phyloP scores from a whole-genome alignment of 1,140 invertebrate genomes.

The Cephus cinctus region DNA sequence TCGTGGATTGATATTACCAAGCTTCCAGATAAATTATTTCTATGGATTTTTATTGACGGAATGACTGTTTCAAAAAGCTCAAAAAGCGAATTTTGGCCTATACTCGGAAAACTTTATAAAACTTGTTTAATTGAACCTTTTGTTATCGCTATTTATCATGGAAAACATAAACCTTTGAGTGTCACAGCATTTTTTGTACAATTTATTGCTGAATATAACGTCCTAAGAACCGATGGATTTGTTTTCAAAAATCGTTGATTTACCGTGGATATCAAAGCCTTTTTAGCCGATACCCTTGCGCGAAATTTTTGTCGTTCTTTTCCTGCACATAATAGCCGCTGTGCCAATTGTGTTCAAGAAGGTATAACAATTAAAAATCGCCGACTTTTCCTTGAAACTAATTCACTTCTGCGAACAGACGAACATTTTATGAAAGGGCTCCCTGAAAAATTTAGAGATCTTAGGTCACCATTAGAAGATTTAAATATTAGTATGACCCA shows the following conservation, averaged over 20 bases:
- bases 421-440: constrained; percentile 9
- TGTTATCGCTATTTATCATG: not conserved
- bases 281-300: constrained; percentile 8
- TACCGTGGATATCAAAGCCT: not conserved
- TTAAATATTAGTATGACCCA: constrained; percentile 15
- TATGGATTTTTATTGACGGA: too few relatives aligned
- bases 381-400: constrained; percentile 1
- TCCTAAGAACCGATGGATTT: too few relatives aligned
- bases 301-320: constrained; percentile 13
- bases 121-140: too few relatives aligned
- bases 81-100: too few relatives aligned
- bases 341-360: constrained; percentile 9
- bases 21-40: too few relatives aligned
- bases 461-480: constrained; percentile 1
- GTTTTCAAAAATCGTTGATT: not conserved
- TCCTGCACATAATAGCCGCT: constrained; percentile 14
- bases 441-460: too few relatives aligned
- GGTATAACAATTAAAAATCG: constrained; percentile 9
- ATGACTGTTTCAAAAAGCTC: too few relatives aligned
- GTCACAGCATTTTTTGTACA: not conserved
- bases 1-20: too few relatives aligned
- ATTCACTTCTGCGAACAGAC: constrained; percentile 6
- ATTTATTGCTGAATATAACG: not conserved
- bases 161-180: not conserved
- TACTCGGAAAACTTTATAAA: too few relatives aligned